Base-by-base conservation (phyloP, 2,113 vertebrate species). In the Carassius auratus region DNA sequence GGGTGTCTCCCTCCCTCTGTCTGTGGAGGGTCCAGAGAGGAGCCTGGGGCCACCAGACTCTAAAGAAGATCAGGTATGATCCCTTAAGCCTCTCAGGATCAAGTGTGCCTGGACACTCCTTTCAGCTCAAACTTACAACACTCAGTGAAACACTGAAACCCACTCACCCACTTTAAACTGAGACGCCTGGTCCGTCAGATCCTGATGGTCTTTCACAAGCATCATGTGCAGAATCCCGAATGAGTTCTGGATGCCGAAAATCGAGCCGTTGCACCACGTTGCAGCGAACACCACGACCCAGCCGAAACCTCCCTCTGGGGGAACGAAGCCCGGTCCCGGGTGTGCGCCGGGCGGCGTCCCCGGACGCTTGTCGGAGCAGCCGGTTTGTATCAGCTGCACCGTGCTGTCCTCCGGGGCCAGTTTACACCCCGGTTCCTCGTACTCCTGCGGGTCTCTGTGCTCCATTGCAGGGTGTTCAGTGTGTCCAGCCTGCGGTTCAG, bases 201-300 rank as follows among this genome's bases (percentile, higher is more conserved):
- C 91, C 23, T 83, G 91, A 61, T 96, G 93, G 66, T 98, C 97
- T 61, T 94, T 86, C 91, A 95, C 93, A 91, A 99, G 93, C 96
- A 98, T 96, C 89, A 93, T 91, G 91, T 98, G 97, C 85, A 99
- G 94, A 91, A 99, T 99, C 84, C 98, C 98, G 88, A 99, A 97
- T 81, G 98, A 98, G 95, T 99, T 99, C 89, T 99, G 96, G 91
- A 99, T 99, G 89, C 98, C 98, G 91, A 99, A 99, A 93, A 99
- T 99, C 85, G 98, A 98, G 81, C 98, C 98, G 85, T 97, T 99
- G 96, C 98, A 99, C 98, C 98, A 99, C 81, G 97, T 98, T 83
- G 97, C 97, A 14, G 98, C 98, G 85, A 99, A 95, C 59, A 98
- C 45, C 97, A 99, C 98, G 82, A 98, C 45, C 91, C 98, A 99